phyloP scores from a whole-genome alignment of 1,140 invertebrate species.

The Trialeurodes vaporariorum region DNA sequence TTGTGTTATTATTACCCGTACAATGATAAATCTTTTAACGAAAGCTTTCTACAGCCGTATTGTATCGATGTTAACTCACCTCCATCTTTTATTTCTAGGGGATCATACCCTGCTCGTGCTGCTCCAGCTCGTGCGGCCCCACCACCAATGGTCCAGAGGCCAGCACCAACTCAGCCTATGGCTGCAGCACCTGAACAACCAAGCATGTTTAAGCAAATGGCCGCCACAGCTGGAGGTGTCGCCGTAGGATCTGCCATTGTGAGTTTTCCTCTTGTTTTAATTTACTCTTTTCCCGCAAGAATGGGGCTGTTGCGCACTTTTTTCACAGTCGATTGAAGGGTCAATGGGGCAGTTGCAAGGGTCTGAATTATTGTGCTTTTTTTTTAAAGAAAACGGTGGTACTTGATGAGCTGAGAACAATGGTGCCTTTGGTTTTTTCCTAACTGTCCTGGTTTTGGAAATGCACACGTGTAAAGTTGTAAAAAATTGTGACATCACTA shows the following conservation, averaged over 20 bases:
- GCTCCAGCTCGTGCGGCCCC: conserved; percentile 14
- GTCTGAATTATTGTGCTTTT: too few relatives aligned
- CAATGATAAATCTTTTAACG: neutral
- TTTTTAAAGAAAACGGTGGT: too few relatives aligned
- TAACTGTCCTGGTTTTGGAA: too few relatives aligned
- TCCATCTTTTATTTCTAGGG: neutral
- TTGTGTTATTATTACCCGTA: neutral
- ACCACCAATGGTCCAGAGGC: conserved; percentile 34
- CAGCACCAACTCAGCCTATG: conserved; percentile 37
- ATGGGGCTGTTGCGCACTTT: too few relatives aligned
- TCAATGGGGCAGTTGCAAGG: too few relatives aligned
- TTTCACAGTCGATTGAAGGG: too few relatives aligned
- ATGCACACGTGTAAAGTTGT: too few relatives aligned
- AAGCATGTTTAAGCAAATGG: conserved; percentile 75
- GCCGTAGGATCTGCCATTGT: conserved; percentile 74
- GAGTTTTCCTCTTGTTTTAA: conserved; percentile 32
- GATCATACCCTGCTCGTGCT: conserved; percentile 4
- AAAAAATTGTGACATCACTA: too few relatives aligned
- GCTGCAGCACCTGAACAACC: conserved; percentile 44
- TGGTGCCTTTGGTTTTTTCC: too few relatives aligned
- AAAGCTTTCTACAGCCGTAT: neutral
- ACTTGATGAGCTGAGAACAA: too few relatives aligned
- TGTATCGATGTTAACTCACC: neutral
- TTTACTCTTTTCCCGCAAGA: too few relatives aligned
- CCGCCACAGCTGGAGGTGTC: conserved; percentile 79